Conservation (phyloP, 2,113 vertebrate genomes). For the Neofelis nebulosa region DNA sequence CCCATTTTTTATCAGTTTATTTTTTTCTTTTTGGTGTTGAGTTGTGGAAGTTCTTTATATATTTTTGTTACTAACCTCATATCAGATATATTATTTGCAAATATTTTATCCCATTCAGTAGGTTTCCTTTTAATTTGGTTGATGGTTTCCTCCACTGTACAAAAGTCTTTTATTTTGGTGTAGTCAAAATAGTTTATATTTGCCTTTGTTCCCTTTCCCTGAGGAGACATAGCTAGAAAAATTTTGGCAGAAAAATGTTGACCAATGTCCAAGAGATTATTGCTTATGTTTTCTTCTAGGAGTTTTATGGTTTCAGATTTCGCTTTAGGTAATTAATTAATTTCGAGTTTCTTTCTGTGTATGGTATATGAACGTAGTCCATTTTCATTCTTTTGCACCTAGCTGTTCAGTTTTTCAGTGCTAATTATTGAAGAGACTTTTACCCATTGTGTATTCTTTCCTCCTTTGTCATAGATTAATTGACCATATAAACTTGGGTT, state of each 20-base stretch:
- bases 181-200: background rate
- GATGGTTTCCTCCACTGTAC: background rate
- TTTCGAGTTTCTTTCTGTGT: background rate
- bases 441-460: background rate
- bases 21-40: background rate
- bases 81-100: background rate
- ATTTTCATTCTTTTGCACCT: background rate
- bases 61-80: background rate
- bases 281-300: background rate
- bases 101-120: background rate
- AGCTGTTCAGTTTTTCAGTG: background rate
- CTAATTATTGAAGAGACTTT: background rate
- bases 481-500: background rate
- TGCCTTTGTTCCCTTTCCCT: background rate
- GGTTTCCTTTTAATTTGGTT: background rate
- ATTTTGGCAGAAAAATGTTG: background rate
- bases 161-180: background rate
- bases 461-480: background rate
- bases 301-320: background rate
- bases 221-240: background rate
- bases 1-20: background rate
- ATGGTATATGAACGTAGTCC: background rate
- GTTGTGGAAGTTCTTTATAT: background rate
- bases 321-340: background rate
- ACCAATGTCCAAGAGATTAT: background rate